Conservation (phyloP, 92 coral and sea anemone species). For the Phenganax stokvisi region DNA sequence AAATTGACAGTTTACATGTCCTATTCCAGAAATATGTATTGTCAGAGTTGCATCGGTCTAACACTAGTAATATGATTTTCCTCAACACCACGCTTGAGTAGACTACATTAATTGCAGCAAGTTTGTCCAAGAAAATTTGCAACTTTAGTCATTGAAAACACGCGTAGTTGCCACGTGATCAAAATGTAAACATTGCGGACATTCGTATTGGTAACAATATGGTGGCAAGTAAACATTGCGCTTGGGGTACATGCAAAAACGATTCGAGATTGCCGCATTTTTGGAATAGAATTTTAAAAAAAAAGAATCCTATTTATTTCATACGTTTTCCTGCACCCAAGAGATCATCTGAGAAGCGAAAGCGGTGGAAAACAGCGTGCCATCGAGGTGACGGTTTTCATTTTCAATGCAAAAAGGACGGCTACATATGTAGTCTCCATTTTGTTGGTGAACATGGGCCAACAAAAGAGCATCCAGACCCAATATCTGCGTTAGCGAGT, state of each 20-base stretch:
- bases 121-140: not conserved
- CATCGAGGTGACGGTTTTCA: slow-evolving; percentile 48
- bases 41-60: too few relatives aligned
- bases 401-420: slow-evolving; percentile 51
- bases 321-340: slow-evolving; percentile 52
- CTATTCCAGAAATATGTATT: too few relatives aligned
- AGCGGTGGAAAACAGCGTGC: slow-evolving; percentile 51
- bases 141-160: not conserved
- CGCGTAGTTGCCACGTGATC: not conserved
- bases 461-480: slow-evolving; percentile 50
- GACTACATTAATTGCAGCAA: too few relatives aligned
- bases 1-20: not conserved
- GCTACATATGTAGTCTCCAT: slow-evolving; percentile 52
- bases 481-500: slow-evolving; percentile 28
- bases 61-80: too few relatives aligned
- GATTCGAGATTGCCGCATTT: slow-evolving; percentile 51
- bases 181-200: slow-evolving; percentile 7
- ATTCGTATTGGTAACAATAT: not conserved
- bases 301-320: slow-evolving; percentile 46
- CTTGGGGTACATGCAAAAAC: slow-evolving; percentile 58
- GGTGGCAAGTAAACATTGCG: slow-evolving; percentile 53
- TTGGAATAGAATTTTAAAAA: slow-evolving; percentile 43
- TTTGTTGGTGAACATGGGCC: slow-evolving; percentile 61
- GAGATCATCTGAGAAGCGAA: slow-evolving; percentile 49
- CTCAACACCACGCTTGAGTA: too few relatives aligned